phyloP scores from a whole-genome alignment of 2,113 vertebrate species.

The Etheostoma cragini region DNA sequence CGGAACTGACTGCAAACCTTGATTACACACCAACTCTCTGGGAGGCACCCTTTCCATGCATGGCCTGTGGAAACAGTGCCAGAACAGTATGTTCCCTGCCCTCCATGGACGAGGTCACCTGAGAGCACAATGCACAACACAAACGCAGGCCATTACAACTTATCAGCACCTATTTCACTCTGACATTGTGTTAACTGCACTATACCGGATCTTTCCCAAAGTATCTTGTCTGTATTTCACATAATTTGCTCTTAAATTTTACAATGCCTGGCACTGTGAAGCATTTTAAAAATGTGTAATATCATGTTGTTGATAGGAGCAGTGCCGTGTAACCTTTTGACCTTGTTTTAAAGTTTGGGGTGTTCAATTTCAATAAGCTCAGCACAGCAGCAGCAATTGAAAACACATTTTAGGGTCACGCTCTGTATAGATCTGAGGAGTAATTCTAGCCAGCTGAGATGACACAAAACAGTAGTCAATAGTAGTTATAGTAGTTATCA shows the following conservation, averaged over 20 bases:
- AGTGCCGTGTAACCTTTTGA: constrained; percentile 38
- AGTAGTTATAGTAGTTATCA: constrained; percentile 55
- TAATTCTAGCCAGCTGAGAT: constrained; percentile 57
- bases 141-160: constrained; percentile 3
- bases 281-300: constrained; percentile 37
- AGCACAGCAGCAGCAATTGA: constrained; percentile 66
- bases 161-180: constrained; percentile 10
- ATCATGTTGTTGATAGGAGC: constrained; percentile 30
- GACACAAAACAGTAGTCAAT: constrained; percentile 63
- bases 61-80: constrained; percentile 2
- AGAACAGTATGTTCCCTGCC: constrained; percentile 17
- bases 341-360: constrained; percentile 56
- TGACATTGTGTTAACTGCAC: constrained; percentile 18
- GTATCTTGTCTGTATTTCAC: neutral
- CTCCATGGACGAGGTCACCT: constrained; percentile 11
- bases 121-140: neutral
- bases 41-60: constrained; percentile 13
- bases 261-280: constrained; percentile 7
- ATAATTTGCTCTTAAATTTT: constrained; percentile 39
- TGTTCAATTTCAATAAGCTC: constrained; percentile 69
- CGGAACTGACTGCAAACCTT: constrained; percentile 13
- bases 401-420: constrained; percentile 77
- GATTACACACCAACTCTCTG: constrained; percentile 7
- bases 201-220: neutral
- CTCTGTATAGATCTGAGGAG: constrained; percentile 64